These are phyloP conservation scores for Mythimna vitellina DNA, from an alignment of 2,888 invertebrate species.

Conservation along the genomic window DNA sequence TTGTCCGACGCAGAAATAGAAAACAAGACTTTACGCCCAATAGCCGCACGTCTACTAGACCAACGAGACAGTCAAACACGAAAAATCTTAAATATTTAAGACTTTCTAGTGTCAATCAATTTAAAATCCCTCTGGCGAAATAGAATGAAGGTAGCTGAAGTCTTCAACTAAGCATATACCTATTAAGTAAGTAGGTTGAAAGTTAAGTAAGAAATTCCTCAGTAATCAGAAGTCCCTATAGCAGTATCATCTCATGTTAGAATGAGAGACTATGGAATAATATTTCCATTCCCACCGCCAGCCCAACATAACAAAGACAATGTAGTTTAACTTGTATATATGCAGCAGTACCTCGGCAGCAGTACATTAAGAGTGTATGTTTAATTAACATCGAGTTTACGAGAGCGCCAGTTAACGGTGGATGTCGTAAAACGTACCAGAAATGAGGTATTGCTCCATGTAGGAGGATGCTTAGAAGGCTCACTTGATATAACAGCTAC, in stretches of 20 bases:
- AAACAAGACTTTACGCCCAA: too few relatives aligned
- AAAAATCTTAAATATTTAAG: not conserved
- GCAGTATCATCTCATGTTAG: not conserved
- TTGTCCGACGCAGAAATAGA: too few relatives aligned
- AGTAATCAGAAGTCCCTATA: too few relatives aligned
- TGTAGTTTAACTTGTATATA: not conserved
- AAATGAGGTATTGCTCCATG: slow-evolving; percentile 46
- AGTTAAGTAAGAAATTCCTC: too few relatives aligned
- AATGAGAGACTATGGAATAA: not conserved
- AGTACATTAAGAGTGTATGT: slow-evolving; percentile 58
- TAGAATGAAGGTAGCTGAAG: not conserved
- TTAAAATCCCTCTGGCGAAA: too few relatives aligned
- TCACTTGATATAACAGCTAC: not conserved
- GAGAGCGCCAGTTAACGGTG: slow-evolving; percentile 52
- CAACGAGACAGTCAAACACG: too few relatives aligned
- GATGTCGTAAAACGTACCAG: slow-evolving; percentile 55
- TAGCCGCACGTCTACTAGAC: too few relatives aligned
- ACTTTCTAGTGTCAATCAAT: too few relatives aligned
- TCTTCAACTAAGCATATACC: too few relatives aligned
- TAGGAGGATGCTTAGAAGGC: not conserved
- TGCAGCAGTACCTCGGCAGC: slow-evolving; percentile 14
- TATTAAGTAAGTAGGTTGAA: too few relatives aligned
- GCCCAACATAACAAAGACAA: not conserved
- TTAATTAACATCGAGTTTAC: slow-evolving; percentile 67
- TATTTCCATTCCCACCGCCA: not conserved